Conservation (phyloP, 2,888 invertebrate genomes). For the Drosophila subsilvestris region DNA sequence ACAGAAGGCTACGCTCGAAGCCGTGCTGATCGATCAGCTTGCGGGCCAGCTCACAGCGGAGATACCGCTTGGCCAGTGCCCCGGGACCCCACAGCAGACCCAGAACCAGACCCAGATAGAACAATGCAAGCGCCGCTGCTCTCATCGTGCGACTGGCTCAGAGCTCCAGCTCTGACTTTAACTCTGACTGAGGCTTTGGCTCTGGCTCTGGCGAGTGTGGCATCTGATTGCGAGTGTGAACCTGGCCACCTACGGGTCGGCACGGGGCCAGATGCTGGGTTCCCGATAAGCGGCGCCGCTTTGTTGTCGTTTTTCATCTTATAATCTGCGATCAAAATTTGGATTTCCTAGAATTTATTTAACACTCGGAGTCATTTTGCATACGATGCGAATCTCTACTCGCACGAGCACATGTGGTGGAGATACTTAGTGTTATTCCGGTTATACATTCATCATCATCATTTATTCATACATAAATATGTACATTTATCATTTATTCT, state of each 20-base stretch:
- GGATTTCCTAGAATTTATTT: not conserved
- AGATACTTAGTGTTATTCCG: not conserved
- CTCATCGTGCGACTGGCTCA: slow-evolving; percentile 59
- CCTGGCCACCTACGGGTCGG: not conserved
- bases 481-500: too few relatives aligned
- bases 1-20: slow-evolving; percentile 78
- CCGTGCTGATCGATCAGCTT: slow-evolving; percentile 75
- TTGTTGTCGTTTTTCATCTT: not conserved
- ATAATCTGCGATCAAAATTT: not conserved
- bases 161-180: not conserved
- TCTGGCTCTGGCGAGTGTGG: not conserved
- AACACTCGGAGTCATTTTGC: not conserved
- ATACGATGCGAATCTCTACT: too few relatives aligned
- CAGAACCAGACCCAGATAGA: slow-evolving; percentile 22
- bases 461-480: too few relatives aligned
- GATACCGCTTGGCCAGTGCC: slow-evolving; percentile 61
- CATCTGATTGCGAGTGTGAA: not conserved
- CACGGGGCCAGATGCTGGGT: not conserved
- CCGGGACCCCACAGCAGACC: slow-evolving; percentile 3
- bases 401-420: not conserved
- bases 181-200: not conserved
- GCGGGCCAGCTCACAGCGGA: slow-evolving; percentile 78
- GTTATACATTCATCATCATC: too few relatives aligned
- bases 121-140: slow-evolving; percentile 38
- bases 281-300: not conserved